Evolutionary conservation across 2,113 vertebrate species (phyloP).

Genomic region (Recurvirostra avosetta): DNA sequence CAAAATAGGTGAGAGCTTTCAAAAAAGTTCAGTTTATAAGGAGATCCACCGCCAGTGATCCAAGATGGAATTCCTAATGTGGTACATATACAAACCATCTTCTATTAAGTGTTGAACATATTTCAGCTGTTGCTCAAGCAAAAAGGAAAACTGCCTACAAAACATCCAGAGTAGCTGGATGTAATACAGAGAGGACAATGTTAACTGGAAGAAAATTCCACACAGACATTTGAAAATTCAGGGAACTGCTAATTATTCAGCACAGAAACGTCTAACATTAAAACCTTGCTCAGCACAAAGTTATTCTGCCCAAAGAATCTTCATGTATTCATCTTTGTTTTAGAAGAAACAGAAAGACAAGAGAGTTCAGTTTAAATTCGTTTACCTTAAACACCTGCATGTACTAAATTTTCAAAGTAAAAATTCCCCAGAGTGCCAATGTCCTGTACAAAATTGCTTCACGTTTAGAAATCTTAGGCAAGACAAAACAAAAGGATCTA

Average conservation of each 20-base stretch:
- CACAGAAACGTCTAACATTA: not conserved
- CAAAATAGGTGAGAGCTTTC: not conserved
- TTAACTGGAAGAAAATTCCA: not conserved
- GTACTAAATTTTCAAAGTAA: not conserved
- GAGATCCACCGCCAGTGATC: not conserved
- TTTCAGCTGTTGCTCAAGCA: not conserved
- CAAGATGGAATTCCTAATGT: not conserved
- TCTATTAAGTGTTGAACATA: not conserved
- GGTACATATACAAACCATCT: not conserved
- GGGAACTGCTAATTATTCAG: not conserved
- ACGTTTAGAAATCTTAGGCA: not conserved
- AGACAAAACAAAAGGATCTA: not conserved
- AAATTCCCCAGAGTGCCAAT: not conserved
- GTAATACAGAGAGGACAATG: not conserved
- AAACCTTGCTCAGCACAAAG: not conserved
- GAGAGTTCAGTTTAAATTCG: not conserved
- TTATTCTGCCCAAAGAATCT: not conserved
- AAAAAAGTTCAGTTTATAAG: not conserved
- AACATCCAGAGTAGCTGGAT: not conserved
- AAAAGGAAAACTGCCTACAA: not conserved
- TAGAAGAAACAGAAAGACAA: not conserved
- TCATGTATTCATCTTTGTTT: not conserved
- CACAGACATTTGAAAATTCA: not conserved
- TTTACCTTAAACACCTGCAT: not conserved
- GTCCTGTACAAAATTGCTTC: not conserved